These are phyloP conservation scores for Bagarius yarrelli DNA, from an alignment of 2,113 vertebrate species.

Conservation along the genomic window DNA sequence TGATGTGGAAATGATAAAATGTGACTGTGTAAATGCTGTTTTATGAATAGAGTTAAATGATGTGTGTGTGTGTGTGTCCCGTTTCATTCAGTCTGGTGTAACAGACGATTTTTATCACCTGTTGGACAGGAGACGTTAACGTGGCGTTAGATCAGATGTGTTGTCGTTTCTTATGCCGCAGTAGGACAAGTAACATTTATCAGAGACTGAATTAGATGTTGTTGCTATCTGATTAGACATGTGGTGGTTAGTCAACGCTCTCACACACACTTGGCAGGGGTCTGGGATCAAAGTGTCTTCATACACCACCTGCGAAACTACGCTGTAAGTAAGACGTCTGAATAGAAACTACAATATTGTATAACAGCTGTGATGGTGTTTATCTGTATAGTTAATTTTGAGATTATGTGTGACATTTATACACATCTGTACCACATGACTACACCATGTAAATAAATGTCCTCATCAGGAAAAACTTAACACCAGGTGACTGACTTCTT, in stretches of 20 bases:
- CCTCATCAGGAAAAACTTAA: not conserved
- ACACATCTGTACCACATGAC: conserved; percentile 18
- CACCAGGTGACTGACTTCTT: not conserved
- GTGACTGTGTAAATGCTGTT: conserved; percentile 28
- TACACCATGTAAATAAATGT: conserved; percentile 41
- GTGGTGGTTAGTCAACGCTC: not conserved
- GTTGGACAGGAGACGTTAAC: not conserved
- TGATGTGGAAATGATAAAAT: conserved; percentile 22
- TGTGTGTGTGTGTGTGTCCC: conserved; percentile 11
- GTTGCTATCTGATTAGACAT: not conserved
- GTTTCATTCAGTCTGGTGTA: conserved; percentile 18
- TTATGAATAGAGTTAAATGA: conserved; percentile 16
- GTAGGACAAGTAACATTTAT: not conserved
- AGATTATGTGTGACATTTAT: not conserved
- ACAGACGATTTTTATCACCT: not conserved
- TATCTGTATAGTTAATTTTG: not conserved
- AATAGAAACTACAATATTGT: not conserved
- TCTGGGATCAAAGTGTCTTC: not conserved
- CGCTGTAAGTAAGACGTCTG: not conserved
- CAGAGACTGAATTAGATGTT: conserved; percentile 8
- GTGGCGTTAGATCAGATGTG: not conserved
- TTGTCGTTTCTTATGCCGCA: not conserved
- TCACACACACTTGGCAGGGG: not conserved
- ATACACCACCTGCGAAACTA: no score
- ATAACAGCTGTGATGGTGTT: not conserved